Percentiles rank a stretch among this genome's conserved stretches.
Conservation (phyloP, 2,888 invertebrate genomes). For the Chelonus formosanus region DNA sequence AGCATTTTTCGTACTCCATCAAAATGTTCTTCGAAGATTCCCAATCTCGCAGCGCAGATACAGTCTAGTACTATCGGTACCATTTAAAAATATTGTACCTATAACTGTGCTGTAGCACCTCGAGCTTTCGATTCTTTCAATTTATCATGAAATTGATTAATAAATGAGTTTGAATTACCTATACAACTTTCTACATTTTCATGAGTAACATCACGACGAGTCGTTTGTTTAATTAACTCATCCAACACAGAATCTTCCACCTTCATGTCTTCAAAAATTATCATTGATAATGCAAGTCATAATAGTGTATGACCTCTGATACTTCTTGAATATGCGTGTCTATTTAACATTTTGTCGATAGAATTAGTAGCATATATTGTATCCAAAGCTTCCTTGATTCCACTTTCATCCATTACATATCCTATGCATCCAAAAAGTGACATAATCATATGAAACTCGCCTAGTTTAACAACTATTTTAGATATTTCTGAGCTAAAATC, state of each 20-base stretch:
- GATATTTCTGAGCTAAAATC: conserved; percentile 44
- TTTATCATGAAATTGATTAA: background rate
- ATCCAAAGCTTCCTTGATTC: conserved; percentile 52
- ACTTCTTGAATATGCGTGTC: conserved; percentile 30
- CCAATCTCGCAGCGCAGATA: conserved; percentile 51
- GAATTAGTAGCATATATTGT: conserved; percentile 48
- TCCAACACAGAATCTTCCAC: too few relatives aligned
- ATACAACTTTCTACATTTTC: background rate
- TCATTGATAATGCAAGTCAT: background rate
- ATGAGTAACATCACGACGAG: background rate
- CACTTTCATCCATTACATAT: conserved; percentile 60
- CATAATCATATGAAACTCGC: conserved; percentile 39
- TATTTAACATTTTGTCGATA: conserved; percentile 40
- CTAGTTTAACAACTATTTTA: conserved; percentile 37
- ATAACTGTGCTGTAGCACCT: conserved; percentile 56
- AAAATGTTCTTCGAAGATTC: conserved; percentile 51
- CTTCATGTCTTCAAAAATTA: too few relatives aligned
- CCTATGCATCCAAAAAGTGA: conserved; percentile 53
- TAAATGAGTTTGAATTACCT: background rate
- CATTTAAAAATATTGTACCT: conserved; percentile 56
- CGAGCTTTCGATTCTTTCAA: conserved; percentile 2
- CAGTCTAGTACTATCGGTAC: conserved; percentile 50
- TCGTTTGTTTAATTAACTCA: background rate
- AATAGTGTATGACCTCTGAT: conserved; percentile 36
- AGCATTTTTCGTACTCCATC: conserved; percentile 51